Evolutionary conservation across 1,140 invertebrate genomes (phyloP), one percentile per base, ranked within the genome.

Genomic region (Drosophila miranda): DNA sequence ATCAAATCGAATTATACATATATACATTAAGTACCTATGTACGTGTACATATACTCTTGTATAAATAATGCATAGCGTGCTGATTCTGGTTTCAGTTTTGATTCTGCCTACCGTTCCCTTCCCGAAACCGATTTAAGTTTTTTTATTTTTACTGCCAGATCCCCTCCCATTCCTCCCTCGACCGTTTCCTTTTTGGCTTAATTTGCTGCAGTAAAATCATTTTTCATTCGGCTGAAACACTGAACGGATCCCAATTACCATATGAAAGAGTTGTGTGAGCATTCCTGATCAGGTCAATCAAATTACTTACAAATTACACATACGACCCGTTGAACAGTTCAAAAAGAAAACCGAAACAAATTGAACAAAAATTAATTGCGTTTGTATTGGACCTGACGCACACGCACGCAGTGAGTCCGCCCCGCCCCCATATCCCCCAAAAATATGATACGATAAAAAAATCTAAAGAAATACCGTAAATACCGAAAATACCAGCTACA

Each of bases 361-460:
- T 63, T 67, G 81, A 77, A 49, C 80, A 64, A 57, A 76, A 88
- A 74, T 80, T 45, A 87, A 76, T 87, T 88, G 82, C 82, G 83
- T 87, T 87, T 88, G 78, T 76, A 88, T 88, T 88, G 83, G 83
- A 88, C 83, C 87, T 83, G 83, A 78, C 69, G 84, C 84, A 88
- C 79, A 88, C 84, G 84, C 84, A 88, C 84, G 84, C 84, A 88
- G 84, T 88, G 84, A 88, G 84, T 88, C 59, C 8, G 6, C 1
- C 1, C 28, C 28, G 19, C 19, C 58, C 44, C 56, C 34, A 5
- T 38, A 5, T 4, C 34, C 34, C 44, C 59, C 8, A 59, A 51
- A 43, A 26, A 68, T 30, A 38, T 26, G 23, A 52, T 19, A 58
- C 34, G 7, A 34, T 19, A 26, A 73, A 42, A 45, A 42, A 14